Percentiles rank a stretch among this genome's conserved stretches.
Evolutionary conservation across 2,888 invertebrate genomes (phyloP).

Genomic region (Hyposoter didymator): DNA sequence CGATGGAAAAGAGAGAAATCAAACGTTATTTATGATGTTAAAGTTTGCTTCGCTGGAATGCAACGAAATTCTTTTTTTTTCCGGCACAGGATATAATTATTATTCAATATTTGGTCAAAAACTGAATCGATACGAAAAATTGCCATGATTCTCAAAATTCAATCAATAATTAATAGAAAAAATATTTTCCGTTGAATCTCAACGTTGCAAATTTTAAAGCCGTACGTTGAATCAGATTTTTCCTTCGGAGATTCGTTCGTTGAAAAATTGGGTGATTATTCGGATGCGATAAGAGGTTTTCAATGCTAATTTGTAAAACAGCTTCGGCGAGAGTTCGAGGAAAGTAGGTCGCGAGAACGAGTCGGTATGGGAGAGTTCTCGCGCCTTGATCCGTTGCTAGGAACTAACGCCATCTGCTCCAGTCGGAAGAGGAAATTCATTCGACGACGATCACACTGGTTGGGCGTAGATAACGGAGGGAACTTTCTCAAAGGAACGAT

Average conservation of each 20-base stretch:
- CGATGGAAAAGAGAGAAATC: slow-evolving; percentile 23
- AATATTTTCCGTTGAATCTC: too few species aligned
- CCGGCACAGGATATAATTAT: too few species aligned
- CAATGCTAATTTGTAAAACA: background rate
- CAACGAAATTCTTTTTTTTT: too few species aligned
- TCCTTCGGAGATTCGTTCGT: background rate
- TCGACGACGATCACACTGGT: slow-evolving; percentile 26
- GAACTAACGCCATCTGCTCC: slow-evolving; percentile 49
- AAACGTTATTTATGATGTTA: too few species aligned
- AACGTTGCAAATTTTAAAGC: too few species aligned
- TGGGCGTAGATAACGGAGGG: slow-evolving; percentile 3
- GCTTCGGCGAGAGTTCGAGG: background rate
- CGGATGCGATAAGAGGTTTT: slow-evolving; percentile 11
- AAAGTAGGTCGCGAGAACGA: slow-evolving; percentile 50
- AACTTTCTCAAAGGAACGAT: slow-evolving; percentile 1
- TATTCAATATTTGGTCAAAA: too few species aligned
- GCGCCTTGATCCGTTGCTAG: background rate
- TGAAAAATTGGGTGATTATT: slow-evolving; percentile 7
- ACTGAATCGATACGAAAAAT: too few species aligned
- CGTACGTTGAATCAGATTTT: slow-evolving; percentile 8
- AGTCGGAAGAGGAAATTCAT: background rate
- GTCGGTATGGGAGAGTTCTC: slow-evolving; percentile 31
- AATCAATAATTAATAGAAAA: too few species aligned
- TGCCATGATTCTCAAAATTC: too few species aligned
- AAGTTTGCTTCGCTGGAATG: too few species aligned